phyloP scores from a whole-genome alignment of 2,888 invertebrate genomes.

The Hemistola chrysoprasaria region DNA sequence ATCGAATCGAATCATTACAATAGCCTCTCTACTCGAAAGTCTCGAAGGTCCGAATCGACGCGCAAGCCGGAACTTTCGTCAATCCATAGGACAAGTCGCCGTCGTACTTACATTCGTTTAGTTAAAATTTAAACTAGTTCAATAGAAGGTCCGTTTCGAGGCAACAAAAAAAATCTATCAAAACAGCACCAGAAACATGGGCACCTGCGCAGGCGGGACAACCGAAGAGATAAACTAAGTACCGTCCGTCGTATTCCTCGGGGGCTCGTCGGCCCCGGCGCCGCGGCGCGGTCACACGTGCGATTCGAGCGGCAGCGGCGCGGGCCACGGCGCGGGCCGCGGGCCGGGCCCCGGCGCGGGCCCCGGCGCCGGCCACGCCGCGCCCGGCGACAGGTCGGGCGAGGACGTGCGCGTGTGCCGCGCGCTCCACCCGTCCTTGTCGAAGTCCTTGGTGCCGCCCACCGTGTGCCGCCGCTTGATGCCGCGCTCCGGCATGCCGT shows the following conservation, averaged over 20 bases:
- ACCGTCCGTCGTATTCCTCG: conserved; percentile 10
- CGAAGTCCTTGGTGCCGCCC: conserved; percentile 94
- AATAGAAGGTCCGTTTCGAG: conserved; percentile 39
- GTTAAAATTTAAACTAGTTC: conserved; percentile 27
- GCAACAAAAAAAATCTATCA: conserved; percentile 40
- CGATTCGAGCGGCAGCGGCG: conserved; percentile 55
- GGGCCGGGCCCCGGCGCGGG: conserved; percentile 50
- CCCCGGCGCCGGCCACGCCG: conserved; percentile 52
- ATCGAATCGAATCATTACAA: conserved; percentile 76
- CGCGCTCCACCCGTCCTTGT: conserved; percentile 83
- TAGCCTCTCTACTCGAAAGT: conserved; percentile 72
- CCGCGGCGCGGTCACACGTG: conserved; percentile 49
- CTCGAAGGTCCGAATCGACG: conserved; percentile 48
- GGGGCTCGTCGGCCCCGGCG: too few species aligned
- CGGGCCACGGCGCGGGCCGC: conserved; percentile 54
- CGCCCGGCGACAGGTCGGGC: conserved; percentile 76
- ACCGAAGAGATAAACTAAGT: conserved; percentile 20
- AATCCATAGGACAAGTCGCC: conserved; percentile 1
- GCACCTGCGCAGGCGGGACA: conserved; percentile 40
- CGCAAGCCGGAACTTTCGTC: conserved; percentile 41
- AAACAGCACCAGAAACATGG: conserved; percentile 45
- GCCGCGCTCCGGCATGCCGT: conserved; percentile 90
- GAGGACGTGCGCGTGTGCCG: conserved; percentile 83
- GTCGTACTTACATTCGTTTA: conserved; percentile 25
- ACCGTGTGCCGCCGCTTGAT: conserved; percentile 96